Percentiles rank a stretch among this genome's conserved stretches.
Conservation (phyloP, 2,797 vertebrate genomes). For the Pempheris klunzingeri region DNA sequence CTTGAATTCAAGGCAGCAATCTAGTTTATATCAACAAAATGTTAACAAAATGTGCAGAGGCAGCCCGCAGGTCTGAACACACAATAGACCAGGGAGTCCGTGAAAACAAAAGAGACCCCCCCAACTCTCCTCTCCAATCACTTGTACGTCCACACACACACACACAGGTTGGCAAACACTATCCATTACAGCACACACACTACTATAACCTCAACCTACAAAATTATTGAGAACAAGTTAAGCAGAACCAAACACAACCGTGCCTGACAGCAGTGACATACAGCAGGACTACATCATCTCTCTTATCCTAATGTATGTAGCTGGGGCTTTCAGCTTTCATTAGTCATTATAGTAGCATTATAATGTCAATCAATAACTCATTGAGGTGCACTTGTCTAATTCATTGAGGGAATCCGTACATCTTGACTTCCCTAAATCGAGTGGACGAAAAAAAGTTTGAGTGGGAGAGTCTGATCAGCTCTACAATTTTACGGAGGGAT, state of each 20-base stretch:
- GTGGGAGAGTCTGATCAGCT: slow-evolving; percentile 23
- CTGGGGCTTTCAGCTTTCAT: not conserved
- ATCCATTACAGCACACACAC: slow-evolving; percentile 20
- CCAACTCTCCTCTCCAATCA: slow-evolving; percentile 27
- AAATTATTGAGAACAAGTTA: not conserved
- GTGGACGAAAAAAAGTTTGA: slow-evolving; percentile 37
- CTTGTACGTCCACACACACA: slow-evolving; percentile 36
- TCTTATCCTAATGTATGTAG: not conserved
- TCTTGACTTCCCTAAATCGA: slow-evolving; percentile 29
- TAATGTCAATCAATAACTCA: slow-evolving; percentile 17
- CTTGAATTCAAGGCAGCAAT: slow-evolving; percentile 44
- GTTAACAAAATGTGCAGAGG: slow-evolving; percentile 71
- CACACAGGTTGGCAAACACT: slow-evolving; percentile 49
- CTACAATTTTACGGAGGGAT: slow-evolving; percentile 49
- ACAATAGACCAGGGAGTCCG: slow-evolving; percentile 66
- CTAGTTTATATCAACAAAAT: slow-evolving; percentile 67
- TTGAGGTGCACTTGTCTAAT: slow-evolving; percentile 10
- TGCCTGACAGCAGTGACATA: not conserved
- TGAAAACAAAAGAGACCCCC: slow-evolving; percentile 75
- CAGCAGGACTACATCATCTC: slow-evolving; percentile 1
- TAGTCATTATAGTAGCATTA: slow-evolving; percentile 1
- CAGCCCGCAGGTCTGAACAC: slow-evolving; percentile 61
- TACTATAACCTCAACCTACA: slow-evolving; percentile 5
- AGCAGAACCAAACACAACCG: not conserved
- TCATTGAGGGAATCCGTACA: slow-evolving; percentile 28